Conservation (phyloP, 2,113 vertebrate species). For the Emydura subglobosa region DNA sequence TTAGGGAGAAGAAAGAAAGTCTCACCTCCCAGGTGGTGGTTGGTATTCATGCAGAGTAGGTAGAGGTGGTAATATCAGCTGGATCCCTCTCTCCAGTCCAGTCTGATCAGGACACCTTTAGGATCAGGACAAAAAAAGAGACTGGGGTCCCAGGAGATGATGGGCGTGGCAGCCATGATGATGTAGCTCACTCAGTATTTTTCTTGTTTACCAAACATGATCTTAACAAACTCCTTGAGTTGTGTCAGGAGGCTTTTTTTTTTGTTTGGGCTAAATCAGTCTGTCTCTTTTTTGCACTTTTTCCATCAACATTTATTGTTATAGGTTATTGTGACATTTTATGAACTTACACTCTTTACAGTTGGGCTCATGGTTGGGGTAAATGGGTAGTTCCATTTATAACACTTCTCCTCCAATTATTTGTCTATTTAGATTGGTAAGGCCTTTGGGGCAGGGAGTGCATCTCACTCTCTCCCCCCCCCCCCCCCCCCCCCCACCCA, state of each 20-base stretch:
- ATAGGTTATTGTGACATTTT: neutral
- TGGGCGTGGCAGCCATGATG: neutral
- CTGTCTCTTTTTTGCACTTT: neutral
- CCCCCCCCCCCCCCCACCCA: no score
- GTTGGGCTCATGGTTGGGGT: no score
- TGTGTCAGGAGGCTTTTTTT: neutral
- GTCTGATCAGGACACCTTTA: neutral
- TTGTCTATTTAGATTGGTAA: no score
- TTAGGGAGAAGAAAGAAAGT: neutral
- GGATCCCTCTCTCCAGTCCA: neutral
- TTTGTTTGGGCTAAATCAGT: no score
- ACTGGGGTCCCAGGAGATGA: neutral
- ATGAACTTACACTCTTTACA: neutral
- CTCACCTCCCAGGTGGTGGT: neutral
- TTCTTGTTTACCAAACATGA: neutral
- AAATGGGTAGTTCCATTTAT: neutral
- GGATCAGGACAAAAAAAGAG: neutral
- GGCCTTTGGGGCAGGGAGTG: no score
- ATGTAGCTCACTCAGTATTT: neutral
- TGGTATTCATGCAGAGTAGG: neutral
- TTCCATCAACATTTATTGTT: neutral
- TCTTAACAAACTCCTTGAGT: neutral
- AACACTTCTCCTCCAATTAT: neutral
- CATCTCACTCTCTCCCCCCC: no score
- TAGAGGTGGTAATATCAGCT: neutral